Evolutionary conservation across 2,113 vertebrate genomes (phyloP).

Genomic region (Ellobius talpinus): DNA sequence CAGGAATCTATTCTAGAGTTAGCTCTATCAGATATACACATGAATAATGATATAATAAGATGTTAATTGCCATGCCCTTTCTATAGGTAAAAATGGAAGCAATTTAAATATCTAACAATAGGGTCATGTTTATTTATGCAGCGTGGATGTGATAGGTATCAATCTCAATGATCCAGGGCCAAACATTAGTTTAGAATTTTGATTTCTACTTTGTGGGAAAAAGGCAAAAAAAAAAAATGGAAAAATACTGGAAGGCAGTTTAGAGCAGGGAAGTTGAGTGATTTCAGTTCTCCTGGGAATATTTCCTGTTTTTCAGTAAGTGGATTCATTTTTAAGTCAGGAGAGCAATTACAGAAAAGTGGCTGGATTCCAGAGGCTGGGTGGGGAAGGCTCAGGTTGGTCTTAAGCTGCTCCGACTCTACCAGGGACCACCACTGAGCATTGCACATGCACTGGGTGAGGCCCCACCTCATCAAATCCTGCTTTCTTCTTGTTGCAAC

Average conservation of each 20-base stretch:
- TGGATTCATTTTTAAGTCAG: background rate
- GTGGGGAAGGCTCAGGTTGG: background rate
- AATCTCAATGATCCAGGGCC: slow-evolving; percentile 12
- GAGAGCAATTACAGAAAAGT: slow-evolving; percentile 35
- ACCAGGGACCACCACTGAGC: background rate
- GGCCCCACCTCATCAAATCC: background rate
- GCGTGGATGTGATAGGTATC: background rate
- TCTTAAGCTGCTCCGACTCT: background rate
- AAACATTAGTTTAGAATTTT: background rate
- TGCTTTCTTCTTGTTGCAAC: background rate
- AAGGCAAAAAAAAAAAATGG: background rate
- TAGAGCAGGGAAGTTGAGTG: background rate
- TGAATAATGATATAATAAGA: background rate
- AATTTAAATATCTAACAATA: slow-evolving; percentile 58
- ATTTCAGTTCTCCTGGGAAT: slow-evolving; percentile 37
- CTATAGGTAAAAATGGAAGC: slow-evolving; percentile 33
- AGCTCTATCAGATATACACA: background rate
- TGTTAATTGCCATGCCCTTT: slow-evolving; percentile 2
- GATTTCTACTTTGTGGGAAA: background rate
- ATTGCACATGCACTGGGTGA: background rate
- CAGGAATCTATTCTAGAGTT: slow-evolving; percentile 20
- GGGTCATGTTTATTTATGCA: slow-evolving; percentile 42
- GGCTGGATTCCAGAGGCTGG: background rate
- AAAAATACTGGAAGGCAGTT: slow-evolving; percentile 44
- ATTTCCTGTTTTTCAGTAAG: slow-evolving; percentile 1